Evolutionary conservation across 2,888 invertebrate species (phyloP).

Genomic region (Atherix ibis): DNA sequence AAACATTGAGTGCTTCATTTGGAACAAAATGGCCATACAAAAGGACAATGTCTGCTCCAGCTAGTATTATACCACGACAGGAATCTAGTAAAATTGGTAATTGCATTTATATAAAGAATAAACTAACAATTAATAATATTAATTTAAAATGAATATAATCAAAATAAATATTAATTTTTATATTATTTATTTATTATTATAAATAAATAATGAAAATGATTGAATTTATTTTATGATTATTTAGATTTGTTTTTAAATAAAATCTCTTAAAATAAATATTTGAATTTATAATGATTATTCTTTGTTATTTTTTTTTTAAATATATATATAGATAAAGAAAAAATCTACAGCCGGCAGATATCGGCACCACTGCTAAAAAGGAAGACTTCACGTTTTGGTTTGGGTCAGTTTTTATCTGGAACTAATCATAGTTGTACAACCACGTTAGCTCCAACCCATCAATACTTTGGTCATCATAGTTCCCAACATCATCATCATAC

Average conservation of each 20-base stretch:
- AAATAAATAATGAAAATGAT: too few relatives aligned
- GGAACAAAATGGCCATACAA: constrained; percentile 92
- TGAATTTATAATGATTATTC: too few relatives aligned
- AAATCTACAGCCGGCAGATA: constrained; percentile 78
- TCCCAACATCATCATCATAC: constrained; percentile 13
- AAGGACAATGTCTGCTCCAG: constrained; percentile 84
- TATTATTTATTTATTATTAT: not conserved
- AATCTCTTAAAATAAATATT: too few relatives aligned
- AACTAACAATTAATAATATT: too few relatives aligned
- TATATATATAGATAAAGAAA: too few relatives aligned
- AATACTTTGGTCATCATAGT: constrained; percentile 11
- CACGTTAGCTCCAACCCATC: constrained; percentile 16
- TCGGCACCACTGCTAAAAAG: constrained; percentile 90
- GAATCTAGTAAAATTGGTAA: constrained; percentile 54
- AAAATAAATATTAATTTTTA: not conserved
- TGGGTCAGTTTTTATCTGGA: constrained; percentile 62
- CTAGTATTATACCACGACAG: constrained; percentile 59
- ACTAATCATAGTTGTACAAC: constrained; percentile 24
- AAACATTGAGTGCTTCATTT: constrained; percentile 74
- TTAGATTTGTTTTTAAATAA: too few relatives aligned
- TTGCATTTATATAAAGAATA: too few relatives aligned
- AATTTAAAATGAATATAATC: too few relatives aligned
- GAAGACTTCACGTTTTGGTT: constrained; percentile 80
- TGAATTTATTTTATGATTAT: too few relatives aligned
- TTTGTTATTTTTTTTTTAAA: too few relatives aligned